Base-by-base conservation (phyloP, 2,888 invertebrate species). In the Lordiphosa andalusiaca region DNA sequence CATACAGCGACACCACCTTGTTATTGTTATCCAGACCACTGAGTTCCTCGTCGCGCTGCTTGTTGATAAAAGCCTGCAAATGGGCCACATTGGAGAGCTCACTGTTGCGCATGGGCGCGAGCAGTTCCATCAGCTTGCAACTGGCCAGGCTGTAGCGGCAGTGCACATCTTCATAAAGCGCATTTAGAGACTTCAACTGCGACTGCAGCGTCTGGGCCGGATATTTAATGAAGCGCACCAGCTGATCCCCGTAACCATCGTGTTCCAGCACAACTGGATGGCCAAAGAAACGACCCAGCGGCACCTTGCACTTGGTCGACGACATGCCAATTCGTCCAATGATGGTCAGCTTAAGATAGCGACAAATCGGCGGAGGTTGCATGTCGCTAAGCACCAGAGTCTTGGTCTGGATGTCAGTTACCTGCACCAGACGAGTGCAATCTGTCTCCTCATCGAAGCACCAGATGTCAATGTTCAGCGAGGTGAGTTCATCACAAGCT, bases 311-410 rank as follows among this genome's bases (percentile, higher is more conserved):
- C 73, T 96, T 93, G 53, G 96, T 95, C 0, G 96, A 94, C 21
- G 96, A 94, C 95, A 96, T 96, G 42, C 97, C 97, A 86, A 96
- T 96, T 9, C 96, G 92, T 7, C 97, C 97, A 71, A 97, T 96
- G 1, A 95, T 95, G 33, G 97, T 97, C 63, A 97, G 95, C 93
- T 97, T 97, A 85, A 98, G 92, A 87, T 93, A 98, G 81, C 96
- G 92, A 86, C 96, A 97, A 12, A 97, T 92, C 0, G 96, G 96
- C 13, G 97, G 94, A 13, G 98, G 97, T 88, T 96, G 96, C 67
- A 98, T 92, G 90, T 98, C 97, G 55, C 94, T 95, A 71, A 98
- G 92, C 46, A 97, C 93, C 23, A 98, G 91, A 52, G 96, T 95
- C 83, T 95, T 94, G 23, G 92, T 92, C n/a, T 95, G 95, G 74